Evolutionary conservation across 1,140 invertebrate species (phyloP), one percentile per base, ranked within the genome.

Genomic region (Bombus fervidus): DNA sequence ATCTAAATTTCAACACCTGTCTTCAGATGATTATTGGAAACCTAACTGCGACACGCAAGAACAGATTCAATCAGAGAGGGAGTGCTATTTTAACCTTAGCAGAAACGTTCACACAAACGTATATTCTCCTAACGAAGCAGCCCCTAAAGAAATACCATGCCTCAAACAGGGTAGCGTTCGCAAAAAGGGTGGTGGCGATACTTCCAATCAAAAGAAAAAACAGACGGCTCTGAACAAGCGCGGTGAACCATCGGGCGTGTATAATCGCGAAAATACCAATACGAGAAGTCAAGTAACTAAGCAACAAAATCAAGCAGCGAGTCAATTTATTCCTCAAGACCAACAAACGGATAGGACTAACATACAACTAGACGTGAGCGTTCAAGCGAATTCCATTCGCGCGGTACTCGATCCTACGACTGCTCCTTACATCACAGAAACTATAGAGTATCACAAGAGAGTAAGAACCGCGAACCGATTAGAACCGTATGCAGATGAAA

Each of bases 151-250:
- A 41, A 28, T 41, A 3, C 41, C 43, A 10, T 18, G 22, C 0
- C 15, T 41, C 10, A n/a, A 25, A 22, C 34, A 25, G 9, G 5
- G 22, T 9, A 12, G 1, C 15, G 5, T 31, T 31, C 88, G 88
- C 37, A 79, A 66, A 34, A 83, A 85, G 31, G 88, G 89, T 15
- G 85, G 87, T 22, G 86, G 85, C 34, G 87, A 89, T 15, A 43
- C 25, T 12, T 1, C 22, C 15, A 71, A 28, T 31, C 85, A 41
- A n/a, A 83, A 12, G 18, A 75, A 10, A 15, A 81, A 43, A 13
- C 3, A 10, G 1, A 0, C 71, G 15, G 53, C 18, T 28, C 15
- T 22, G 1, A 72, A 0, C 1, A 71, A 31, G 37, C 53, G 37
- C 0, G 13, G 25, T 15, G 34, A 47, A 22, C 59, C 34, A 37